Evolutionary conservation across 2,888 invertebrate genomes (phyloP), one percentile per base, ranked within the genome.

Genomic region (Erannis defoliaria): DNA sequence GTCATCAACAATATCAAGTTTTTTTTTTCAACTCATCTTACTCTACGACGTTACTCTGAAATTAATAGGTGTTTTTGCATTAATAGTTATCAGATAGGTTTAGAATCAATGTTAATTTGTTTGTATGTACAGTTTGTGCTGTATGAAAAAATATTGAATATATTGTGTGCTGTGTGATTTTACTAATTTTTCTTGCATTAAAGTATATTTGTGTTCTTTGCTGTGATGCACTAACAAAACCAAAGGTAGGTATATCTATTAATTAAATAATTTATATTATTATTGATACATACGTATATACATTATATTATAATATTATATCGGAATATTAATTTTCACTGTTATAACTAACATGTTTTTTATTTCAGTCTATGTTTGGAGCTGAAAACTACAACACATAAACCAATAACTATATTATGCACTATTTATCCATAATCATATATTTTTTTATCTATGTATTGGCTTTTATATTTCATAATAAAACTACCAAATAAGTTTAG

Each of bases 301-400:
- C n/a, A 2, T 16, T 45, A 29, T 46, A 18, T 33, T 19, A 12
- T 10, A 5, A 12, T 23, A 14, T 10, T 31, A 33, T 19, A 19
- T 10, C 18, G 9, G 2, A 31, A 31, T 18, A 33, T 19, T 9
- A 14, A 31, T 31, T 31, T 58, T 33, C n/a, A 45, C 37, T 12
- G 8, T 58, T 56, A 50, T 67, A 43, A 62, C 48, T 21, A 67
- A 46, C 37, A 66, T 67, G 62, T 70, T 70, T 78, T 81, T 84
- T 81, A 49, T 89, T 91, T 77, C 92, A 93, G 92, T 87, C 89
- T 61, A 88, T 86, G 86, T 90, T 90, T 78, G 91, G 91, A 72
- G 77, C 90, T 63, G 92, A 93, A 53, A 93, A 93, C 87, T 93
- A 84, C 89, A 62, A 69, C 65, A 84, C 71, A 50, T 86, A 82